A percentile compares a stretch with the other conserved stretches of the same genome.
Conservation (phyloP, 2,797 vertebrate genomes). For the Muraenolepis orangiensis region DNA sequence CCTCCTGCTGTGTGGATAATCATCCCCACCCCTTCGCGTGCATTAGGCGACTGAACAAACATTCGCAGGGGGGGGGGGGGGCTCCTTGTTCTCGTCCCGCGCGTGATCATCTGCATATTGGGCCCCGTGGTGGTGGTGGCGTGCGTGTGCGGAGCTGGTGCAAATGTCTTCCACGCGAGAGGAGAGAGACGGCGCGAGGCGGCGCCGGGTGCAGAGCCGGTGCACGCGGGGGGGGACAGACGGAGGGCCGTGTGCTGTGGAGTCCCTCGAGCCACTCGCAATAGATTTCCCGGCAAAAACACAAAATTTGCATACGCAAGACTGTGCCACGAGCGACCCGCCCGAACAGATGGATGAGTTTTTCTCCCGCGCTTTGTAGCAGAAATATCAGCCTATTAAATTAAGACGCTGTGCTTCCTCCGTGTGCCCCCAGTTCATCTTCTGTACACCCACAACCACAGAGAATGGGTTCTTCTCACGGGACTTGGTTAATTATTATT, state of each 20-base stretch:
- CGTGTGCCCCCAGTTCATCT: constrained; percentile 43
- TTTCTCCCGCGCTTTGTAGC: constrained; percentile 64
- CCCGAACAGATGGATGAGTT: constrained; percentile 75
- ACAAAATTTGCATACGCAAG: constrained; percentile 80
- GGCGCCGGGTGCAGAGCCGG: constrained; percentile 70
- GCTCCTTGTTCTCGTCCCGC: constrained; percentile 37
- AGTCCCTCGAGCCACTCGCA: constrained; percentile 85
- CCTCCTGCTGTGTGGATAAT: neutral
- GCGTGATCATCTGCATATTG: constrained; percentile 64
- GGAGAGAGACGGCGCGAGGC: constrained; percentile 63
- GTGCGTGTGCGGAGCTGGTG: constrained; percentile 68
- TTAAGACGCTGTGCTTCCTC: constrained; percentile 51
- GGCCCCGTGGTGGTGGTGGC: constrained; percentile 60
- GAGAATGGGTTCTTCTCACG: neutral
- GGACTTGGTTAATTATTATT: neutral
- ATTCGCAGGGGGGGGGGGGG: constrained; percentile 12
- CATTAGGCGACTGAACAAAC: constrained; percentile 59
- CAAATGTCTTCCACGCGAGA: constrained; percentile 72
- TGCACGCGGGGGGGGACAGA: constrained; percentile 59
- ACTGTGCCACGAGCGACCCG: constrained; percentile 74
- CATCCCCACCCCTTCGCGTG: constrained; percentile 30
- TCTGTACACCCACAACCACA: constrained; percentile 14
- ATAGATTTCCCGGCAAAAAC: constrained; percentile 83
- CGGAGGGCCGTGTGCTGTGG: constrained; percentile 84
- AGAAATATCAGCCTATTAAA: constrained; percentile 73